A percentile compares a stretch with the other conserved stretches of the same genome.
These are phyloP conservation scores for Mormyrus lacerda DNA, from an alignment of 2,113 vertebrate genomes.

Conservation along the genomic window DNA sequence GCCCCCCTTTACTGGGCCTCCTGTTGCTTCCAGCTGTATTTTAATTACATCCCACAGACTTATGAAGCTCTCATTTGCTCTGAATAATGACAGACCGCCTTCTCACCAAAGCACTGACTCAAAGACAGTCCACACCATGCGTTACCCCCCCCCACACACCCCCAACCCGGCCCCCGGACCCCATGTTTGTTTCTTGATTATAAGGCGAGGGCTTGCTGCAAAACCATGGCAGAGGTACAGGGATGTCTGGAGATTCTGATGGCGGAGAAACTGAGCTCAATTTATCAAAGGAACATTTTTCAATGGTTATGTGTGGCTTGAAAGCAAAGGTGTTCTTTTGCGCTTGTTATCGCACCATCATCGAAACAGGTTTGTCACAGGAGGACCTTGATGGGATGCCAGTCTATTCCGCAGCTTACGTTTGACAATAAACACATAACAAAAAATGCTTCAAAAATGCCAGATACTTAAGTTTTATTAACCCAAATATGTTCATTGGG, in stretches of 20 bases:
- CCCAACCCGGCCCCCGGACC: too few species aligned
- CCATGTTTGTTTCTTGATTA: background rate
- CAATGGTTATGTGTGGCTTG: background rate
- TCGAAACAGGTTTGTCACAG: background rate
- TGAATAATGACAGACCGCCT: slow-evolving; percentile 42
- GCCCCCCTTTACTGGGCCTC: slow-evolving; percentile 40
- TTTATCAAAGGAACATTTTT: background rate
- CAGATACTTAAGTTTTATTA: background rate
- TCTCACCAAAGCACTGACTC: slow-evolving; percentile 25
- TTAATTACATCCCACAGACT: slow-evolving; percentile 53
- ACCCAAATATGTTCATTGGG: background rate
- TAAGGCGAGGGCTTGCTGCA: background rate
- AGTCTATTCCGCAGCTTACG: background rate
- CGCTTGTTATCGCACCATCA: background rate
- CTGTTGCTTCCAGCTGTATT: slow-evolving; percentile 45
- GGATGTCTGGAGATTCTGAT: background rate
- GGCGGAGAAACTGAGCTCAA: background rate
- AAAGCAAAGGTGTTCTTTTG: background rate
- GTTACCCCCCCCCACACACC: too few species aligned
- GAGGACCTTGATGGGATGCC: background rate
- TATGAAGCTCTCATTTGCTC: slow-evolving; percentile 48
- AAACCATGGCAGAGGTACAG: background rate
- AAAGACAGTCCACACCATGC: slow-evolving; percentile 13
- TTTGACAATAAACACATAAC: background rate
- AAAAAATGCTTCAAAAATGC: background rate